Evolutionary conservation across 2,888 invertebrate species (phyloP).

Genomic region (Deladenus siricidicola): DNA sequence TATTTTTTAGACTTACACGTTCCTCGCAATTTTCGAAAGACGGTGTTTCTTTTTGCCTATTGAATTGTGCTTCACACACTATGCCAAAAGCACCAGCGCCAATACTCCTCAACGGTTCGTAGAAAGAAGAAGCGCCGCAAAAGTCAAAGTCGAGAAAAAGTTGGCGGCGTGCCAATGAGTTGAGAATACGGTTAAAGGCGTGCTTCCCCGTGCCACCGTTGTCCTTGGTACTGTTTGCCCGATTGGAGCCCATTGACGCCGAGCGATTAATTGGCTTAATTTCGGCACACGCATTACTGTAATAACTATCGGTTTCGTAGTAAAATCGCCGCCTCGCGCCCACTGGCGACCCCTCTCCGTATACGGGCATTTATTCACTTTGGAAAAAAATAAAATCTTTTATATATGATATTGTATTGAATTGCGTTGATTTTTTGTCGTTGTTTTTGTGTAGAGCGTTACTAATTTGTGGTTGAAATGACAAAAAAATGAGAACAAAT

Average conservation of each 20-base stretch:
- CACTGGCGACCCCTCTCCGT: neutral
- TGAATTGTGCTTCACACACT: constrained; percentile 33
- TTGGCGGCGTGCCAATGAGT: constrained; percentile 45
- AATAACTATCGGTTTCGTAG: neutral
- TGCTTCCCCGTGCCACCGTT: neutral
- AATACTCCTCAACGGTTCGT: constrained; percentile 42
- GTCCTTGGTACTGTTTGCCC: neutral
- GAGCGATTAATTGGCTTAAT: neutral
- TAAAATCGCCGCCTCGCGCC: neutral
- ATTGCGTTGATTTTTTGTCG: no score
- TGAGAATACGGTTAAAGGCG: constrained; percentile 46
- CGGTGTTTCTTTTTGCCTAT: no score
- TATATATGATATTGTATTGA: no score
- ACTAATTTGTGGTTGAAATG: no score
- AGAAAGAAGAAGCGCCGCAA: constrained; percentile 33
- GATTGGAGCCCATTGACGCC: neutral
- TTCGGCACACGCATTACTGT: neutral
- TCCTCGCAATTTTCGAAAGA: no score
- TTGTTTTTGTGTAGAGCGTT: no score
- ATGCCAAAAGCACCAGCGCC: constrained; percentile 50
- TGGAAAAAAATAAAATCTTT: no score
- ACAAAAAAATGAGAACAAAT: neutral
- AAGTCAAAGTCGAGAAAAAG: constrained; percentile 46
- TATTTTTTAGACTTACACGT: no score
- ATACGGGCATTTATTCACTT: neutral